These are phyloP conservation scores for Eremophila alpestris DNA, from an alignment of 2,797 vertebrate species.

Conservation along the genomic window DNA sequence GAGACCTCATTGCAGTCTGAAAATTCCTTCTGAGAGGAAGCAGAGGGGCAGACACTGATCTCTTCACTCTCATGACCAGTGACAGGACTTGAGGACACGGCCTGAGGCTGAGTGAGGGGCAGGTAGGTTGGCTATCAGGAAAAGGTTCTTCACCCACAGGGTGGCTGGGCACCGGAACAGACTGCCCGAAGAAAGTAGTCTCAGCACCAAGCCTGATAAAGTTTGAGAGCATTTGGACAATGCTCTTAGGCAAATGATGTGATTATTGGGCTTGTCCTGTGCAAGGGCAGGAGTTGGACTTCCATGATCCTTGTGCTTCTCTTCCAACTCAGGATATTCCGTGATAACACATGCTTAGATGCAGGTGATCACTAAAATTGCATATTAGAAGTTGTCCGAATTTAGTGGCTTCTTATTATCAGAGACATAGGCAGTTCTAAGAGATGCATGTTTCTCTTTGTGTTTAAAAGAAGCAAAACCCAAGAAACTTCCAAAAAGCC, in stretches of 20 bases:
- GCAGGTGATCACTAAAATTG: neutral
- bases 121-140: neutral
- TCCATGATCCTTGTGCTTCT: neutral
- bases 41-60: rapidly evolving
- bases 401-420: neutral
- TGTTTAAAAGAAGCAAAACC: neutral
- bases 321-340: neutral
- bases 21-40: rapidly evolving
- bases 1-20: neutral
- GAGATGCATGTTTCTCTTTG: neutral
- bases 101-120: neutral
- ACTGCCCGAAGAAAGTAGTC: neutral
- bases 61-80: neutral
- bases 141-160: neutral
- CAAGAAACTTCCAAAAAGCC: neutral
- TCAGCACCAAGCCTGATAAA: neutral
- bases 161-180: neutral
- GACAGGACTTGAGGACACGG: neutral
- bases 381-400: neutral
- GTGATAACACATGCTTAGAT: neutral
- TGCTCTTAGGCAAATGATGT: neutral
- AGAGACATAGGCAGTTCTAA: neutral
- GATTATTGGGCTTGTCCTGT: neutral
- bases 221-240: neutral
- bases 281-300: neutral